These are phyloP conservation scores for Probosciger aterrimus DNA, from an alignment of 2,113 vertebrate species.

Conservation along the genomic window DNA sequence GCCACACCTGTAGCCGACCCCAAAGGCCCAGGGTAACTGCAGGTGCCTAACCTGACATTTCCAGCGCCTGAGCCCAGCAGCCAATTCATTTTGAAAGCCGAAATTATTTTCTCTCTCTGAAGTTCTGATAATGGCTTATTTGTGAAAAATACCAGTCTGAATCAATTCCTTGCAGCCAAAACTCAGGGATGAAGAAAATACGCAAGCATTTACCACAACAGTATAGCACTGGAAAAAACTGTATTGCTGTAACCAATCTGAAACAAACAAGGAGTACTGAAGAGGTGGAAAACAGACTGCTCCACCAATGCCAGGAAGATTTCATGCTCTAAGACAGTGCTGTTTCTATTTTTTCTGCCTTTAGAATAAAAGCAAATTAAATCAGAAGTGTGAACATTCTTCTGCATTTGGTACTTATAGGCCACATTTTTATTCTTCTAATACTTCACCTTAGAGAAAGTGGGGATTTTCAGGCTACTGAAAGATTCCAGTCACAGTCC, in stretches of 20 bases:
- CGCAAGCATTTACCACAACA: slow-evolving; percentile 51
- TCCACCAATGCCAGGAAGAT: slow-evolving; percentile 13
- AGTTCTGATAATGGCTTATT: slow-evolving; percentile 54
- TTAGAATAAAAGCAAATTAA: background rate
- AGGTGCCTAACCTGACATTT: background rate
- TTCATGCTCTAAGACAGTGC: background rate
- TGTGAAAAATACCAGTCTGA: slow-evolving; percentile 52
- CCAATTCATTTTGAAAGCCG: background rate
- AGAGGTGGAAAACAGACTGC: background rate
- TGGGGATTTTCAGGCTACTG: background rate
- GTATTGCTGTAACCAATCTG: slow-evolving; percentile 62
- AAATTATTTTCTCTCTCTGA: slow-evolving; percentile 42
- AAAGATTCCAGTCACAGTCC: background rate
- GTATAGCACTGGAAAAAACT: slow-evolving; percentile 37
- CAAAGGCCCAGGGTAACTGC: background rate
- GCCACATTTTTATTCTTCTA: background rate
- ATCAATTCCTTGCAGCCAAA: slow-evolving; percentile 62
- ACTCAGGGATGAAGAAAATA: slow-evolving; percentile 53
- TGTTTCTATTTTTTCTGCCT: background rate
- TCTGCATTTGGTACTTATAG: background rate
- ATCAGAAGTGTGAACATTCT: background rate
- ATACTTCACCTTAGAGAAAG: background rate
- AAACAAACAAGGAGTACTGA: slow-evolving; percentile 15
- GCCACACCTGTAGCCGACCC: background rate
- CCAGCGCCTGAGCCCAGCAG: background rate